Conservation (phyloP, 2,888 invertebrate genomes). For the Molorchus minor region DNA sequence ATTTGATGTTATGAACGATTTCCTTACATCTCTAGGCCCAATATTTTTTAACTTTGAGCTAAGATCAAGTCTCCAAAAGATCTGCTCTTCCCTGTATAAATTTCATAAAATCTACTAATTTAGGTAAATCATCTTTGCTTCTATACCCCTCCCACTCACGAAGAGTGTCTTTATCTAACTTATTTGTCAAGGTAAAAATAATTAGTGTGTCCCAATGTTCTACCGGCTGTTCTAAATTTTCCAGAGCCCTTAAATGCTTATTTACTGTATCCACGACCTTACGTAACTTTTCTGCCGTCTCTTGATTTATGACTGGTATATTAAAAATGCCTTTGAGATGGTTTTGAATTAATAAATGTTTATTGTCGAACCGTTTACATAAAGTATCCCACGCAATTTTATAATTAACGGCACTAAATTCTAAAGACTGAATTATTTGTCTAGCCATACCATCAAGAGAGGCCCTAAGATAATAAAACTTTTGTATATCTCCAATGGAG, state of each 20-base stretch:
- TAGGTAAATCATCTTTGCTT: neutral
- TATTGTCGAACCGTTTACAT: neutral
- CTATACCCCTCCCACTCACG: neutral
- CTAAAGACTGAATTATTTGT: neutral
- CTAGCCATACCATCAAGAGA: neutral
- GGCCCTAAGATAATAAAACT: neutral
- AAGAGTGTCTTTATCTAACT: neutral
- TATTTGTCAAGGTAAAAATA: neutral
- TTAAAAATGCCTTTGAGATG: neutral
- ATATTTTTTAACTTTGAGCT: no score
- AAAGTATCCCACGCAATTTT: neutral
- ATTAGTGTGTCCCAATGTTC: neutral
- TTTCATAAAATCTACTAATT: neutral
- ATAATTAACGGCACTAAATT: neutral
- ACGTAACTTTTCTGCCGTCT: neutral
- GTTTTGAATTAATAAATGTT: neutral
- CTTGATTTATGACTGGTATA: neutral
- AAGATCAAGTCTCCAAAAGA: neutral
- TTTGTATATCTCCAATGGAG: neutral
- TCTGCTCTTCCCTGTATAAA: neutral
- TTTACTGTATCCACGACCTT: neutral
- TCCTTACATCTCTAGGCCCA: no score
- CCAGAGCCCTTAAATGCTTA: neutral
- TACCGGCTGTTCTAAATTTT: neutral
- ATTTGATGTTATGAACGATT: no score